phyloP scores from a whole-genome alignment of 2,113 vertebrate species.

The Orycteropus afer region DNA sequence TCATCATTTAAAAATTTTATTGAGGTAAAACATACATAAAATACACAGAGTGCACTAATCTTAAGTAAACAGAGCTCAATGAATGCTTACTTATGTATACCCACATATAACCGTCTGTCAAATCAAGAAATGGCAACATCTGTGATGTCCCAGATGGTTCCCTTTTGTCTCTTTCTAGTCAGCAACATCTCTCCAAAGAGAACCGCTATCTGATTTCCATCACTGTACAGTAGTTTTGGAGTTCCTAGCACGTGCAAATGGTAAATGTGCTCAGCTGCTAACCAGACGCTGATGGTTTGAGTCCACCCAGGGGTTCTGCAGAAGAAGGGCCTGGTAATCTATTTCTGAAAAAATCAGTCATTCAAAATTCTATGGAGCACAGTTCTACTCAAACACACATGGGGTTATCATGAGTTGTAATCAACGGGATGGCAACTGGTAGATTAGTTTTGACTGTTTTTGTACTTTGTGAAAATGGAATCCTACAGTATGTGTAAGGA shows the following conservation, averaged over 20 bases:
- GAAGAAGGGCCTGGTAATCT: no score
- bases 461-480: background rate
- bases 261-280: background rate
- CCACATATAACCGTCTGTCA: rapidly evolving
- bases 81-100: no score
- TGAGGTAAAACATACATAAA: background rate
- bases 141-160: background rate
- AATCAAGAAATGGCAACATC: background rate
- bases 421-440: background rate
- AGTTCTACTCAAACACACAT: background rate
- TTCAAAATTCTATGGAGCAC: no score
- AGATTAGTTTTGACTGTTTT: background rate
- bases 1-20: background rate
- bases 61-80: background rate
- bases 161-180: background rate
- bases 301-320: no score
- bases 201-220: background rate
- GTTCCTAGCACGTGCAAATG: background rate
- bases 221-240: background rate
- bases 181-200: background rate
- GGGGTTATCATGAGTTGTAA: background rate
- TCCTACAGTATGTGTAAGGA: background rate
- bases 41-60: background rate
- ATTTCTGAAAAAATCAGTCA: no score
- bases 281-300: background rate